phyloP scores from a whole-genome alignment of 2,113 vertebrate species.

The Hemichromis elongatus region DNA sequence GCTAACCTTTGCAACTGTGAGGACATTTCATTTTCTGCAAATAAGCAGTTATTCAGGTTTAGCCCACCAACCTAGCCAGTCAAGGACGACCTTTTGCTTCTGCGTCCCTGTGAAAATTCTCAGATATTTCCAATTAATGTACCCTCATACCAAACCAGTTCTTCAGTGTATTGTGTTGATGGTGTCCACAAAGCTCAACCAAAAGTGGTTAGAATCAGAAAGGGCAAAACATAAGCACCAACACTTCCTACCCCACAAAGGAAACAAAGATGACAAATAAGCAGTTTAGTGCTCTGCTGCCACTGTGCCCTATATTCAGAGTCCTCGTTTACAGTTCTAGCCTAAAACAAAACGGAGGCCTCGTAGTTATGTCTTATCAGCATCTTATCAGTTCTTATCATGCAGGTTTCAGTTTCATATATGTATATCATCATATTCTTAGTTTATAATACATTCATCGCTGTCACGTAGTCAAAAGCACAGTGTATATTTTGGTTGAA shows the following conservation, averaged over 20 bases:
- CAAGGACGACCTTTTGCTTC: background rate
- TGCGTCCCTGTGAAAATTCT: background rate
- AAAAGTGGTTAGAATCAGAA: background rate
- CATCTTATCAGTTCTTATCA: background rate
- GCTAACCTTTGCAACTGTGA: background rate
- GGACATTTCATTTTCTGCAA: background rate
- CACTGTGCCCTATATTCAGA: background rate
- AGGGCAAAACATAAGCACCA: constrained; percentile 33
- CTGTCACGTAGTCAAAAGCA: background rate
- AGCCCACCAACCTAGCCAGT: background rate
- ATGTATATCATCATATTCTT: background rate
- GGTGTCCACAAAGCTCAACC: constrained; percentile 52
- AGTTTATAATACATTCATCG: background rate
- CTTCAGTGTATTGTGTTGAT: constrained; percentile 18
- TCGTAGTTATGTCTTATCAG: background rate
- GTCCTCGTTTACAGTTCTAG: background rate
- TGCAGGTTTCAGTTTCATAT: background rate
- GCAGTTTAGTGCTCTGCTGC: background rate
- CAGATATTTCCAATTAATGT: constrained; percentile 24
- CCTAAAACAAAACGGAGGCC: background rate
- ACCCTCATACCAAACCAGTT: constrained; percentile 45
- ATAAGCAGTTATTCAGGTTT: constrained; percentile 13
- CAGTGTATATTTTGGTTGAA: background rate
- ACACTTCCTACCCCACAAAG: constrained; percentile 30
- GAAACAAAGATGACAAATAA: constrained; percentile 16